Percentiles rank a stretch among this genome's conserved stretches.
Evolutionary conservation across 1,140 invertebrate species (phyloP).

Genomic region (Drosophila insularis): DNA sequence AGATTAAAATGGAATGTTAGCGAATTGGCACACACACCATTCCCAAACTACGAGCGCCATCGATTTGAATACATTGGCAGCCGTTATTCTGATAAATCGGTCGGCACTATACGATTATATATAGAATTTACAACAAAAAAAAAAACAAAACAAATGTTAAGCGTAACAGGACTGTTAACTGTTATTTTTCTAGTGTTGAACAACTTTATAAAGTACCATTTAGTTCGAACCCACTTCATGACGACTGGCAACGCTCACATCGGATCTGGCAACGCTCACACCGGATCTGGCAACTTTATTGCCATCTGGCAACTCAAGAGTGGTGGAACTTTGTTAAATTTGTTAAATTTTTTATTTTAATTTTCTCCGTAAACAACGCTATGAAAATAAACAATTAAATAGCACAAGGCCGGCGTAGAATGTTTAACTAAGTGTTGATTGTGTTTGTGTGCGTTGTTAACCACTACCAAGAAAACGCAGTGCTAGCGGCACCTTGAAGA

Average conservation of each 20-base stretch:
- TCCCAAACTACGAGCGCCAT: conserved; percentile 6
- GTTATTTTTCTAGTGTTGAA: too few relatives aligned
- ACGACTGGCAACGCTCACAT: too few relatives aligned
- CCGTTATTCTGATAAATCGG: conserved; percentile 9
- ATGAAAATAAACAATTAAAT: conserved; percentile 23
- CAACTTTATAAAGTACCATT: too few relatives aligned
- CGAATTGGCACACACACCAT: conserved; percentile 4
- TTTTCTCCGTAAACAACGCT: conserved; percentile 43
- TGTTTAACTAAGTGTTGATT: conserved; percentile 36
- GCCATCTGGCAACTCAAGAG: conserved; percentile 29
- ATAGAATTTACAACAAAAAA: not conserved
- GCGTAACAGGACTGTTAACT: not conserved
- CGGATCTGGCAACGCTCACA: too few relatives aligned
- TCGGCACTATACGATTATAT: not conserved
- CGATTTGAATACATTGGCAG: conserved; percentile 10
- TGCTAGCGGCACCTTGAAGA: not conserved
- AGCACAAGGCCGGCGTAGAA: conserved; percentile 31
- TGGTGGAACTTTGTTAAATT: conserved; percentile 44
- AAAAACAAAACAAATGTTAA: not conserved
- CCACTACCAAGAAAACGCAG: not conserved
- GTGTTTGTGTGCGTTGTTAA: conserved; percentile 23
- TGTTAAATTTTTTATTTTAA: conserved; percentile 48
- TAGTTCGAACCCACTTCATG: too few relatives aligned
- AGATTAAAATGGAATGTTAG: conserved; percentile 37
- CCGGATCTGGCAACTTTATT: too few relatives aligned